A percentile compares a stretch with the other conserved stretches of the same genome.
Conservation (phyloP, 2,113 vertebrate species). For the Varanus komodoensis region DNA sequence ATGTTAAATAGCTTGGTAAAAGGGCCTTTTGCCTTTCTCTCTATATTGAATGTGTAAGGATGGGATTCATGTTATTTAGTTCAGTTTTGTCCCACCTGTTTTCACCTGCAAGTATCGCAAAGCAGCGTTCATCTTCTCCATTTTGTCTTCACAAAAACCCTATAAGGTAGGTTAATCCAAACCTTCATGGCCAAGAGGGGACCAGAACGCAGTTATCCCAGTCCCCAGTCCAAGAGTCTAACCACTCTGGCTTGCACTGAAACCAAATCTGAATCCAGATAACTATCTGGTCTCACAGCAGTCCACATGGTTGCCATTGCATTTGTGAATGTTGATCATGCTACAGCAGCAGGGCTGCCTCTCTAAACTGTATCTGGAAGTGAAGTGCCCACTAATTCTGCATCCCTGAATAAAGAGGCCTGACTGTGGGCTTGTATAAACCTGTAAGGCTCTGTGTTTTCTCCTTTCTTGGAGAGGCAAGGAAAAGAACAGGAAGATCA, state of each 20-base stretch:
- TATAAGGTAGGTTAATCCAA: too few relatives aligned
- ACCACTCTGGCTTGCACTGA: not conserved
- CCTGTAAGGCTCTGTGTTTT: conserved; percentile 13
- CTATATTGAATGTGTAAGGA: conserved; percentile 58
- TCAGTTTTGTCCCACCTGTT: too few relatives aligned
- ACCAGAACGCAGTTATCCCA: too few relatives aligned
- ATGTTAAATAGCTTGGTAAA: conserved; percentile 64
- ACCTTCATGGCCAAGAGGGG: too few relatives aligned
- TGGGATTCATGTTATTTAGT: too few relatives aligned
- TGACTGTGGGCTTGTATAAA: conserved; percentile 41
- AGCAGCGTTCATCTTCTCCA: too few relatives aligned
- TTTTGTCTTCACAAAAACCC: too few relatives aligned
- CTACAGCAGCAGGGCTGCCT: not conserved
- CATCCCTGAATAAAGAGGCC: not conserved
- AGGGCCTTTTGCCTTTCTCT: conserved; percentile 55
- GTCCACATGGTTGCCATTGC: not conserved
- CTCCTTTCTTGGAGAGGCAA: conserved; percentile 2
- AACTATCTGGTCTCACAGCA: not conserved
- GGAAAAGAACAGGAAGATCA: conserved; percentile 55
- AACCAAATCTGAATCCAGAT: not conserved
- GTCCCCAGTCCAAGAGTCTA: too few relatives aligned
- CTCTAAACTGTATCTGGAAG: not conserved
- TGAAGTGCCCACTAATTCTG: conserved; percentile 30
- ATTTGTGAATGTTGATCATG: not conserved
- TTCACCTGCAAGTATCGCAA: too few relatives aligned